Conservation (phyloP, 2,888 invertebrate species). For the Oxycera nigricornis region DNA sequence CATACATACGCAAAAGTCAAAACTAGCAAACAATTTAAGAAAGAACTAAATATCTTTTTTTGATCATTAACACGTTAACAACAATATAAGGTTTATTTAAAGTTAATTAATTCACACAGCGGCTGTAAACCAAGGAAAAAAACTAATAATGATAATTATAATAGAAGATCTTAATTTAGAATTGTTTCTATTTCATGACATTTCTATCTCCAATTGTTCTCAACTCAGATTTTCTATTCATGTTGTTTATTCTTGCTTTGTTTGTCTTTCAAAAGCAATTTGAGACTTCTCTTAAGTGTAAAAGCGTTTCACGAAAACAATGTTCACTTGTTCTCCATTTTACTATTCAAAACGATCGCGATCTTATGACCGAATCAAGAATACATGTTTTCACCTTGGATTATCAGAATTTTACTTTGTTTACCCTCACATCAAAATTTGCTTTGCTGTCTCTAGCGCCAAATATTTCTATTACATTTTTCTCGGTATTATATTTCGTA, state of each 20-base stretch:
- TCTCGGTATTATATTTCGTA: slow-evolving; percentile 28
- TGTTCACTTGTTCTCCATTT: slow-evolving; percentile 1
- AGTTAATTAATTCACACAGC: slow-evolving; percentile 35
- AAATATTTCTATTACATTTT: slow-evolving; percentile 34
- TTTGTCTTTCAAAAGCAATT: neutral
- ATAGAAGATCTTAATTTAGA: slow-evolving; percentile 33
- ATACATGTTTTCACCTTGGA: neutral
- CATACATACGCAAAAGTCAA: slow-evolving; percentile 30
- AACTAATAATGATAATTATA: slow-evolving; percentile 30
- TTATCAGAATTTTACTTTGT: neutral
- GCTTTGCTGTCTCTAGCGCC: neutral
- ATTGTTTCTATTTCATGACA: neutral
- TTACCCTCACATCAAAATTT: neutral
- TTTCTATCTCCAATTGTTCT: neutral
- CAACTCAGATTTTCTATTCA: slow-evolving; percentile 1
- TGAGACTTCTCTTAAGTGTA: slow-evolving; percentile 19
- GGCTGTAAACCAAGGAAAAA: slow-evolving; percentile 20
- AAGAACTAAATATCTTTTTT: slow-evolving; percentile 33
- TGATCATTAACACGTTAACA: slow-evolving; percentile 31
- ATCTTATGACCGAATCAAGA: neutral
- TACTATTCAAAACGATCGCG: neutral
- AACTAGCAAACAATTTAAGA: slow-evolving; percentile 21
- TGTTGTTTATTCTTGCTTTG: neutral
- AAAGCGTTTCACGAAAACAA: slow-evolving; percentile 9
- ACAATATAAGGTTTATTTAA: slow-evolving; percentile 32